Evolutionary conservation across 2,888 invertebrate species (phyloP).

Genomic region (Teinopalpus imperialis): DNA sequence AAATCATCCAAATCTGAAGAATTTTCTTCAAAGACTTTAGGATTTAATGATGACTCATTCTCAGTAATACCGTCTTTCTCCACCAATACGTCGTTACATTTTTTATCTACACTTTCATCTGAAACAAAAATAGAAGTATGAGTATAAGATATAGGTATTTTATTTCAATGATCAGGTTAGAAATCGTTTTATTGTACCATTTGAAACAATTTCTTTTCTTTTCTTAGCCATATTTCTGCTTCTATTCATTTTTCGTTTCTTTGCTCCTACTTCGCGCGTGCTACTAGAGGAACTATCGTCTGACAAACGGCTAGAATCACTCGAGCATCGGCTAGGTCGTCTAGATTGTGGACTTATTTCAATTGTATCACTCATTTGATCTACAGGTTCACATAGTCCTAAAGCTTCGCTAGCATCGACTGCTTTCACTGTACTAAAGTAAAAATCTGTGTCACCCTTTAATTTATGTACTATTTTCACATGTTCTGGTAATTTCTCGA

Average conservation of each 20-base stretch:
- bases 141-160: background rate
- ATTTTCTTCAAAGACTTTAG: constrained; percentile 69
- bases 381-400: constrained; percentile 49
- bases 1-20: constrained; percentile 72
- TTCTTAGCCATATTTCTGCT: constrained; percentile 47
- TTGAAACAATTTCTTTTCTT: constrained; percentile 45
- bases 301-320: constrained; percentile 69
- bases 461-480: constrained; percentile 84
- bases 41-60: constrained; percentile 45
- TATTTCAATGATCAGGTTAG: background rate
- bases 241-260: constrained; percentile 58
- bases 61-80: constrained; percentile 45
- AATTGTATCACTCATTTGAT: constrained; percentile 46
- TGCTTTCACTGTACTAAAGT: constrained; percentile 71
- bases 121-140: constrained; percentile 35
- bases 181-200: constrained; percentile 41
- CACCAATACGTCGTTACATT: constrained; percentile 38
- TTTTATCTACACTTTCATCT: constrained; percentile 49
- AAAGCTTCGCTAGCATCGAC: constrained; percentile 66
- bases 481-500: constrained; percentile 85
- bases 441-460: constrained; percentile 77
- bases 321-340: constrained; percentile 68
- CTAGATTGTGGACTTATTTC: constrained; percentile 61
- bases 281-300: constrained; percentile 72
- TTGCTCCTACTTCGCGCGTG: constrained; percentile 47